Conservation (phyloP, 2,797 vertebrate genomes). For the Miichthys miiuy region DNA sequence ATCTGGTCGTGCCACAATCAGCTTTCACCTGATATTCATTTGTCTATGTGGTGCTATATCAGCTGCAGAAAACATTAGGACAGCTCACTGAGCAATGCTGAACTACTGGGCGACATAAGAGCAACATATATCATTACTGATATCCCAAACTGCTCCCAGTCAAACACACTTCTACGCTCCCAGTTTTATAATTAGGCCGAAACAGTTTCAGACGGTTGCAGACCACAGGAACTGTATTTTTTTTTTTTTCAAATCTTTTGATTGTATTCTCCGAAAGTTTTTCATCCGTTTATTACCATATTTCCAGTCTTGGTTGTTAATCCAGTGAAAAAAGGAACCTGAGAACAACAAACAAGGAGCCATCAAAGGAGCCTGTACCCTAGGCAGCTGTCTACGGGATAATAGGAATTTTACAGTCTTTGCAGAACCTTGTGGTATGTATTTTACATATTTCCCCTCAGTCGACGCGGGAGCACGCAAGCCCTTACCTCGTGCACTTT, state of each 20-base stretch:
- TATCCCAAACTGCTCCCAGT: constrained; percentile 12
- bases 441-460: constrained; percentile 46
- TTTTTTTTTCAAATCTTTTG: constrained; percentile 52
- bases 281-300: constrained; percentile 65
- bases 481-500: constrained; percentile 34
- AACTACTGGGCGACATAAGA: background rate
- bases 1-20: background rate
- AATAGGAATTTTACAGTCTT: constrained; percentile 65
- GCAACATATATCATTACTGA: constrained; percentile 30
- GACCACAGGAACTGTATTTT: constrained; percentile 23
- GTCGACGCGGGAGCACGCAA: background rate
- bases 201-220: constrained; percentile 43
- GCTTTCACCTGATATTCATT: constrained; percentile 42
- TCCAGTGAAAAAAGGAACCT: constrained; percentile 44
- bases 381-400: constrained; percentile 51
- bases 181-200: constrained; percentile 53
- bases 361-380: constrained; percentile 58
- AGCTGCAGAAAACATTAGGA: constrained; percentile 1
- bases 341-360: constrained; percentile 64
- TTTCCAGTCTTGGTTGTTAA: constrained; percentile 57
- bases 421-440: constrained; percentile 50
- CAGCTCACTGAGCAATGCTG: background rate
- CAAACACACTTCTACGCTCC: constrained; percentile 10
- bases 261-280: constrained; percentile 48
- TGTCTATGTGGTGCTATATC: background rate